A percentile compares a stretch with the other conserved stretches of the same genome.
Conservation (phyloP, 1,140 invertebrate genomes). For the Caenorhabditis elegans region WBcel235 BX284602.5:13193501-13194000, state of each 20-base stretch:
- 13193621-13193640: neutral
- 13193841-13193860: neutral
- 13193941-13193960: neutral
- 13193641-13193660: neutral
- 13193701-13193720: slow-evolving; percentile 12
- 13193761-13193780: slow-evolving; percentile 23
- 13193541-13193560: too few species aligned
- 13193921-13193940: too few species aligned
- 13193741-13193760: slow-evolving; percentile 24
- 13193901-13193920: neutral
- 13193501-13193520: too few species aligned
- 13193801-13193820: neutral
- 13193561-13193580: too few species aligned
- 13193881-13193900: slow-evolving; percentile 11
- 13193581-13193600: neutral
- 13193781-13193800: slow-evolving; percentile 26
- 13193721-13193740: neutral
- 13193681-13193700: neutral
- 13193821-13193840: slow-evolving; percentile 27
- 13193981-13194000: neutral
- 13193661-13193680: neutral
- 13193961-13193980: neutral
- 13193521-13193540: too few species aligned
- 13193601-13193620: neutral
- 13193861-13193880: too few species aligned